These are phyloP conservation scores for Pseudobourletiella spinata DNA, from an alignment of 1,140 invertebrate species.

Conservation along the genomic window DNA sequence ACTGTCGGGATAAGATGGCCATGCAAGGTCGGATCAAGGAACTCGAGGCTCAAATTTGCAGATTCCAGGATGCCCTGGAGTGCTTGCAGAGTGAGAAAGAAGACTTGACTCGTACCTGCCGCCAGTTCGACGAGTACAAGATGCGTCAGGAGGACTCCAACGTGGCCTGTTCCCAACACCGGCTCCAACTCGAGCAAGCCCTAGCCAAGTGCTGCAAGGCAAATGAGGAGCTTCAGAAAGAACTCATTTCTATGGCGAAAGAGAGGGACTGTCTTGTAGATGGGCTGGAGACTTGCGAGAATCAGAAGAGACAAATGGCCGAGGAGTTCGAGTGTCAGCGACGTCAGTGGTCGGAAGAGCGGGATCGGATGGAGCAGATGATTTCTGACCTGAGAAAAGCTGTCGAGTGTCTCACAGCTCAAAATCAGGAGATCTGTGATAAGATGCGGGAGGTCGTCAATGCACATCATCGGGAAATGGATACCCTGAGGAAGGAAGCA, in stretches of 20 bases:
- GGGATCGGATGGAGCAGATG: not conserved
- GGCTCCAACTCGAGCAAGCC: constrained; percentile 22
- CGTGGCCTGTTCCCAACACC: not conserved
- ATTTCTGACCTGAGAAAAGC: constrained; percentile 10
- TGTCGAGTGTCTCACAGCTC: constrained; percentile 7
- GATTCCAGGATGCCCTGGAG: not conserved
- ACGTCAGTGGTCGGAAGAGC: not conserved
- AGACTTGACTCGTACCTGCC: constrained; percentile 1
- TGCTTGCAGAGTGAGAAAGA: constrained; percentile 12
- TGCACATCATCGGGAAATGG: constrained; percentile 30
- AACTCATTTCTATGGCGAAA: not conserved
- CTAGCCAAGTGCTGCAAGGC: constrained; percentile 22
- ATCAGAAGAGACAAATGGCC: not conserved
- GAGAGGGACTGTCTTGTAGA: not conserved
- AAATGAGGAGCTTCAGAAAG: constrained; percentile 15
- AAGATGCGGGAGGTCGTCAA: constrained; percentile 13
- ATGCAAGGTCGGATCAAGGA: constrained; percentile 1
- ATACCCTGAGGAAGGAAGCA: constrained; percentile 15
- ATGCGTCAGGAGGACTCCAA: not conserved
- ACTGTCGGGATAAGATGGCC: constrained; percentile 13
- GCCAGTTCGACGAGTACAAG: constrained; percentile 4
- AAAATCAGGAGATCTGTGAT: constrained; percentile 26
- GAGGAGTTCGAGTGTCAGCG: constrained; percentile 4
- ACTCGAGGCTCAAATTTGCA: constrained; percentile 12
- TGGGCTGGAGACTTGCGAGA: not conserved